Evolutionary conservation across 37 sponge, comb jelly and placozoan genomes (phyloP).

Genomic region (Crambe crambe): DNA sequence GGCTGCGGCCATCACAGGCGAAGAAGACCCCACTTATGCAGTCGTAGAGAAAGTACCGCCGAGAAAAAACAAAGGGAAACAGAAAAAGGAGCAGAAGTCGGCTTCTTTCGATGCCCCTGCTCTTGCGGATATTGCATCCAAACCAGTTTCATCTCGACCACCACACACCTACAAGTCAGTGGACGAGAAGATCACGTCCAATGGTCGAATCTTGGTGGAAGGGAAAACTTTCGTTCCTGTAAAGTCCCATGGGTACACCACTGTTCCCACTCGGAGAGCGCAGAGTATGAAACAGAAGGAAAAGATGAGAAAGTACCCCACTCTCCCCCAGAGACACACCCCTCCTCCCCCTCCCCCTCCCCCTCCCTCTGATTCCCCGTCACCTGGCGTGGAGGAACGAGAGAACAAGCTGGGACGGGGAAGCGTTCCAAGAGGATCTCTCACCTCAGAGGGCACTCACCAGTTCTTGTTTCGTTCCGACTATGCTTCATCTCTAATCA

Average conservation of each 20-base stretch:
- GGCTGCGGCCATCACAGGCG: neutral
- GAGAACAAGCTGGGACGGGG: too few species aligned
- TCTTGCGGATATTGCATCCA: neutral
- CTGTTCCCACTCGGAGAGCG: neutral
- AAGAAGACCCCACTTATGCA: neutral
- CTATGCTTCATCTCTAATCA: constrained; percentile 1
- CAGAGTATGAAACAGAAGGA: neutral
- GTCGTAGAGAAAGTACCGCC: neutral
- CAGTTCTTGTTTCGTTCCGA: neutral
- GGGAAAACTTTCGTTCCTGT: neutral
- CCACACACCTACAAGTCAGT: neutral
- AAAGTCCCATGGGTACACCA: neutral
- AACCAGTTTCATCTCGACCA: too few species aligned
- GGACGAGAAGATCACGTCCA: neutral
- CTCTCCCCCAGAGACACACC: neutral
- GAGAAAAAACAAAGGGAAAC: neutral
- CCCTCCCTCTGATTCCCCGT: neutral
- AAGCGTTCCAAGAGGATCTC: too few species aligned
- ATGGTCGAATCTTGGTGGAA: neutral
- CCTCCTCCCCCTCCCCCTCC: neutral
- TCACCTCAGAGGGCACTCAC: too few species aligned
- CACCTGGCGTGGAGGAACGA: neutral
- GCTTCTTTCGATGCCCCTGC: neutral
- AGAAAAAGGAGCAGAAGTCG: neutral
- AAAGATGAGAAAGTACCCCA: neutral